Evolutionary conservation across 1,140 invertebrate species (phyloP).

Genomic region (Hyles euphorbiae): DNA sequence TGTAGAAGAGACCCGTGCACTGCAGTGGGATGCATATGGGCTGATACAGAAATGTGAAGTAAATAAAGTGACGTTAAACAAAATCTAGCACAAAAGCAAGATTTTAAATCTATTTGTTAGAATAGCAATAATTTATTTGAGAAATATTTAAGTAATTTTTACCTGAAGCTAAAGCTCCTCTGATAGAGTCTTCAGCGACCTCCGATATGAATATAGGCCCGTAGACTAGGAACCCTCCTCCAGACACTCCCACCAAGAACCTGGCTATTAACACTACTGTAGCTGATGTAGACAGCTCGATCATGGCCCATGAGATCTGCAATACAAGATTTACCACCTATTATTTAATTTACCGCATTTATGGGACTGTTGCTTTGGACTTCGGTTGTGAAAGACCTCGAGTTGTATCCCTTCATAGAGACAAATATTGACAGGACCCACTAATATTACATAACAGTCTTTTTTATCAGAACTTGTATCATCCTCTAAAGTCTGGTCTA

Average conservation of each 20-base stretch:
- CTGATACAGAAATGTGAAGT: no score
- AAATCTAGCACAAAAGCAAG: no score
- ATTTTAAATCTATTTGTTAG: neutral
- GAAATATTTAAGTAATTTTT: conserved; percentile 6
- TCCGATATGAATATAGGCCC: conserved; percentile 79
- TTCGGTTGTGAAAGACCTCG: no score
- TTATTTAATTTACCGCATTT: neutral
- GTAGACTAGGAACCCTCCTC: conserved; percentile 76
- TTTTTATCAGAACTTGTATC: no score
- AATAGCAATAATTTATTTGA: neutral
- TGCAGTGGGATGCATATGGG: no score
- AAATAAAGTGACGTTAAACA: no score
- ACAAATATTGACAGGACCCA: no score
- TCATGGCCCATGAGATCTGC: conserved; percentile 50
- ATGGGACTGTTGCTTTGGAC: no score
- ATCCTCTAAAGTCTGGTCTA: no score
- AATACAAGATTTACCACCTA: conserved; percentile 9
- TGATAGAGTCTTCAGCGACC: conserved; percentile 77
- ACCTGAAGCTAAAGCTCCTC: conserved; percentile 78
- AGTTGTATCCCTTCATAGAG: no score
- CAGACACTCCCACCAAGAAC: conserved; percentile 76
- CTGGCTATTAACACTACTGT: conserved; percentile 75
- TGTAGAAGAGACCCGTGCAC: no score
- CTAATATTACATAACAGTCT: no score
- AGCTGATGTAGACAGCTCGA: conserved; percentile 44